These are phyloP conservation scores for Lucilia cuprina DNA, from an alignment of 1,140 invertebrate species.

Conservation along the genomic window DNA sequence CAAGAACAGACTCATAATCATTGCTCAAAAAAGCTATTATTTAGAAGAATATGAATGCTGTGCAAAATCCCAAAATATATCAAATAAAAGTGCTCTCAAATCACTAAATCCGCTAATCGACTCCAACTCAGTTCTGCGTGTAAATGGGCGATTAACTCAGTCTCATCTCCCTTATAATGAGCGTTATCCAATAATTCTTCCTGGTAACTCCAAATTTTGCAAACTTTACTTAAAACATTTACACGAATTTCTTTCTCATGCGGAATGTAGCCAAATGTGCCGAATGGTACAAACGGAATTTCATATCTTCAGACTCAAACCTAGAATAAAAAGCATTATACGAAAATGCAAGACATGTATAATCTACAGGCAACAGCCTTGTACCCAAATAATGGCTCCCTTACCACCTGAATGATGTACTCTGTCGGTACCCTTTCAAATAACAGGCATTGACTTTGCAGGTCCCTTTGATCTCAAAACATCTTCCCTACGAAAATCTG, in stretches of 20 bases:
- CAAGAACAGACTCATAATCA: not conserved
- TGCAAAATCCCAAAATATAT: not conserved
- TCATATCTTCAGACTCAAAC: not conserved
- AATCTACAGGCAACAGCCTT: not conserved
- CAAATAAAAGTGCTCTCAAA: not conserved
- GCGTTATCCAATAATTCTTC: not conserved
- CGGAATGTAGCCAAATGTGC: not conserved
- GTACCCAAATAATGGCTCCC: not conserved
- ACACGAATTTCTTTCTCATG: not conserved
- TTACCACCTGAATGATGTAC: not conserved
- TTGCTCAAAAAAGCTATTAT: not conserved
- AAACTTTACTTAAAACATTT: not conserved
- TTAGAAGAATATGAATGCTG: not conserved
- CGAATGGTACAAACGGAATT: not conserved
- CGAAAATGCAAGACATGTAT: not conserved
- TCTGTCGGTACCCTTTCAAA: not conserved
- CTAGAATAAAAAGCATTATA: not conserved
- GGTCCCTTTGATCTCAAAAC: not conserved
- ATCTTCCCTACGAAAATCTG: not conserved
- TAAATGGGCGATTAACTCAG: not conserved
- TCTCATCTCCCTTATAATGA: not conserved
- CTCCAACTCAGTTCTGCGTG: not conserved
- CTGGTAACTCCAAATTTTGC: not conserved
- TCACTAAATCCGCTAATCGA: not conserved
- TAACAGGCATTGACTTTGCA: constrained; percentile 1